A percentile compares a stretch with the other conserved stretches of the same genome.
Conservation (phyloP, 2,888 invertebrate species). For the Belgica antarctica region DNA sequence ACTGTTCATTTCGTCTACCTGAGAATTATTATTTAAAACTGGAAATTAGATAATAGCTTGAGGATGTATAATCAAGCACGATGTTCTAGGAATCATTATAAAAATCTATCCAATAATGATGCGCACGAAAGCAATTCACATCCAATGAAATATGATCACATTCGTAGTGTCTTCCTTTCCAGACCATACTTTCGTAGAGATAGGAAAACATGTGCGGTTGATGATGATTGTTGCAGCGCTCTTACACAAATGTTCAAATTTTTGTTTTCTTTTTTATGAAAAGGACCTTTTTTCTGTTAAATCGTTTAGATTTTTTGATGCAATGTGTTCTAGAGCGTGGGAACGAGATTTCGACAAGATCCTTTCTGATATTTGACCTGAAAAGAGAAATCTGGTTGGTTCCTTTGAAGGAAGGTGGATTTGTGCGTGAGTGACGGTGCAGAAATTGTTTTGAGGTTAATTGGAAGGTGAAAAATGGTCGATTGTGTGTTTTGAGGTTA, state of each 20-base stretch:
- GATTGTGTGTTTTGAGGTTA: too few species aligned
- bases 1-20: not conserved
- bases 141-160: conserved; percentile 22
- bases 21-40: not conserved
- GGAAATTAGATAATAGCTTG: not conserved
- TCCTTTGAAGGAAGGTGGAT: too few species aligned
- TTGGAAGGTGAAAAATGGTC: too few species aligned
- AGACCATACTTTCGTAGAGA: not conserved
- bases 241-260: conserved; percentile 10
- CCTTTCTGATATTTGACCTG: conserved; percentile 12
- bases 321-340: conserved; percentile 34
- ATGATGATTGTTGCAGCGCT: not conserved
- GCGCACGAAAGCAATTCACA: not conserved
- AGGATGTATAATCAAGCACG: not conserved
- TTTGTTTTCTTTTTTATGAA: conserved; percentile 1
- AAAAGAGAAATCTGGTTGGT: not conserved
- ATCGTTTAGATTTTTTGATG: conserved; percentile 9
- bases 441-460: too few species aligned
- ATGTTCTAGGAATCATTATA: not conserved
- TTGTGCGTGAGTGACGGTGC: too few species aligned
- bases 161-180: not conserved
- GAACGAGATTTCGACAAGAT: conserved; percentile 2
- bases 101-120: not conserved
- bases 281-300: conserved; percentile 20
- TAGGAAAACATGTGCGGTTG: conserved; percentile 19